Evolutionary conservation across 2,888 invertebrate species (phyloP), one percentile per base, ranked within the genome.

Genomic region (Diplazon laetatorius): DNA sequence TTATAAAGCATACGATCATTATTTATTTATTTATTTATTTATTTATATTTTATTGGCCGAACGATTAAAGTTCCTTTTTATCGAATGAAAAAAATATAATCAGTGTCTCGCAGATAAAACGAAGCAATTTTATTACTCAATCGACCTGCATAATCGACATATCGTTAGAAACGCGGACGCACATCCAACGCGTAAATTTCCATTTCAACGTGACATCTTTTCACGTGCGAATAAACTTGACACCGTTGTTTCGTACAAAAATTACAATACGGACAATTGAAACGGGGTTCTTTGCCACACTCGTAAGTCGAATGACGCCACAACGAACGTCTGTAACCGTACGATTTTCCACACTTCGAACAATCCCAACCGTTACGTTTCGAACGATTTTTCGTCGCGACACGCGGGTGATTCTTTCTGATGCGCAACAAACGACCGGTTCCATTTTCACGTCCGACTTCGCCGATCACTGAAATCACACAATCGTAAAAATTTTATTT

Each of bases 211-310:
- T 73, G 73, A 30, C 16, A 18, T 2, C 30, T 35, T 30, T 65
- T 73, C 9, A 91, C 89, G 77, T 91, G 91, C 16, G 85, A 77
- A 80, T 88, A 83, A 66, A 88, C 81, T 68, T 85, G 82, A 39
- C 77, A 82, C 0, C 83, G 77, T 59, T 87, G 86, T 55, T 88
- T 88, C 63, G 87, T 86, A 55, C 81, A 81, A 30, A 74, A 74
- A 5, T 22, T 59, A 66, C 88, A 90, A 63, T 84, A 83, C 0
- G 86, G 86, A 76, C 88, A 89, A 35, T 82, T 81, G 25, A 63
- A 79, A 6, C 20, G 65, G 8, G 87, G 85, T 0, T 78, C 84
- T 79, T 86, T 86, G 18, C 87, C 87, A 59, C 88, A 88, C 71
- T 87, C 87, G 68, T 83, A 80, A 20, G 75, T 71, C 44, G 84